Evolutionary conservation across 2,888 invertebrate genomes (phyloP).

Genomic region (Polyommatus icarus): DNA sequence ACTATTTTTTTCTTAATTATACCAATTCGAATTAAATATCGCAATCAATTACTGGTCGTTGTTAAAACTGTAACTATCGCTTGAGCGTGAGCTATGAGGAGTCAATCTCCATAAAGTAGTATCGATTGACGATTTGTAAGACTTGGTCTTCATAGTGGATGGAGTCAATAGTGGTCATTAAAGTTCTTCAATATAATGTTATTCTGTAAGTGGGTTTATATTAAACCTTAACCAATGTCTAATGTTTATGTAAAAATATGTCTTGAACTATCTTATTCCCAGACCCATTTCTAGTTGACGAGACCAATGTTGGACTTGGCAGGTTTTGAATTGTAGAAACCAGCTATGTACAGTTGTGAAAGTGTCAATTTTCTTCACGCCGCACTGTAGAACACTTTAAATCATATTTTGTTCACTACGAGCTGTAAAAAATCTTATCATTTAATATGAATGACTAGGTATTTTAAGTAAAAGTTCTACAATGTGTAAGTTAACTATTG

Average conservation of each 20-base stretch:
- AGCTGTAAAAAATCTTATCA: not conserved
- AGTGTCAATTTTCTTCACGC: conserved; percentile 4
- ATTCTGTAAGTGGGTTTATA: no score
- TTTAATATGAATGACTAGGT: conserved; percentile 10
- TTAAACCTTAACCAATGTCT: no score
- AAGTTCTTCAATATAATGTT: no score
- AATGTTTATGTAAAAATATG: no score
- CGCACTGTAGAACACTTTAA: not conserved
- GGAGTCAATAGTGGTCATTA: no score
- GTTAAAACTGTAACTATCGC: not conserved
- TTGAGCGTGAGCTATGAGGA: not conserved
- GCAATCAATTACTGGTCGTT: not conserved
- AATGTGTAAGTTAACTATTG: not conserved
- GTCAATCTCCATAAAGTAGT: not conserved
- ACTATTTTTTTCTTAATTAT: no score
- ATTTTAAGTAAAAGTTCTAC: not conserved
- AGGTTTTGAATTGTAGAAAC: not conserved
- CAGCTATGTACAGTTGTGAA: not conserved
- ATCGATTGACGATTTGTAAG: no score
- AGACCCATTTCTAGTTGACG: no score
- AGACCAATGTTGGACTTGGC: not conserved
- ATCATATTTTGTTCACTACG: not conserved
- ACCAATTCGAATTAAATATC: no score
- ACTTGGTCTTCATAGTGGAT: no score
- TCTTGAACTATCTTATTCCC: no score